Evolutionary conservation across 2,888 invertebrate genomes (phyloP).

Genomic region (Platycnemis pennipes): DNA sequence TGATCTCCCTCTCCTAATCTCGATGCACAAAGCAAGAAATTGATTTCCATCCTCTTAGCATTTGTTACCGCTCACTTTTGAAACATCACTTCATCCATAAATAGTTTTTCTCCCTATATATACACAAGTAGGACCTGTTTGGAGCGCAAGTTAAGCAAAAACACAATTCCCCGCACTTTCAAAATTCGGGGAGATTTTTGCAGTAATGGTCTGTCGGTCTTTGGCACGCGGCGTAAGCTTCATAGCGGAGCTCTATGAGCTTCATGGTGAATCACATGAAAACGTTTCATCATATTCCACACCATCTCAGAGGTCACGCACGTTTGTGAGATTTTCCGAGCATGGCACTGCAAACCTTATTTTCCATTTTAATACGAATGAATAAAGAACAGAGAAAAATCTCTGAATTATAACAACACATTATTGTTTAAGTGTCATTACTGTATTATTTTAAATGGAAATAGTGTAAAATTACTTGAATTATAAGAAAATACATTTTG

Average conservation of each 20-base stretch:
- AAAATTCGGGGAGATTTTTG: background rate
- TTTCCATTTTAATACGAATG: slow-evolving; percentile 35
- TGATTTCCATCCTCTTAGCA: too few species aligned
- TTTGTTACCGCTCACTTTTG: background rate
- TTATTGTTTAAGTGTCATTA: slow-evolving; percentile 39
- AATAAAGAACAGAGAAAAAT: slow-evolving; percentile 41
- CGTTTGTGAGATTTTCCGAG: background rate
- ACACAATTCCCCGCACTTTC: background rate
- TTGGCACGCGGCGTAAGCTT: background rate
- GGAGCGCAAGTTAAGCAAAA: too few species aligned
- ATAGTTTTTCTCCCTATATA: too few species aligned
- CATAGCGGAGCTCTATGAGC: background rate
- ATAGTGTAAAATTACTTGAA: slow-evolving; percentile 59
- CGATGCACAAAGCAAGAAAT: too few species aligned
- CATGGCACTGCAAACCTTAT: slow-evolving; percentile 23
- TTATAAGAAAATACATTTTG: slow-evolving; percentile 50
- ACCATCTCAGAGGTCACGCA: background rate
- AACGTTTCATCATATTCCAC: slow-evolving; percentile 21
- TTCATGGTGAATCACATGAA: background rate
- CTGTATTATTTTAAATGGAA: slow-evolving; percentile 54
- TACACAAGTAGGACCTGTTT: too few species aligned
- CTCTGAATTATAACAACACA: slow-evolving; percentile 15
- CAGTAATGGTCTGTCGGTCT: slow-evolving; percentile 2
- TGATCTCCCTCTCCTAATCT: background rate
- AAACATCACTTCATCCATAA: background rate